Base-by-base conservation (phyloP, 1,140 invertebrate genomes). In the Macrotrachela quadricornifera region DNA sequence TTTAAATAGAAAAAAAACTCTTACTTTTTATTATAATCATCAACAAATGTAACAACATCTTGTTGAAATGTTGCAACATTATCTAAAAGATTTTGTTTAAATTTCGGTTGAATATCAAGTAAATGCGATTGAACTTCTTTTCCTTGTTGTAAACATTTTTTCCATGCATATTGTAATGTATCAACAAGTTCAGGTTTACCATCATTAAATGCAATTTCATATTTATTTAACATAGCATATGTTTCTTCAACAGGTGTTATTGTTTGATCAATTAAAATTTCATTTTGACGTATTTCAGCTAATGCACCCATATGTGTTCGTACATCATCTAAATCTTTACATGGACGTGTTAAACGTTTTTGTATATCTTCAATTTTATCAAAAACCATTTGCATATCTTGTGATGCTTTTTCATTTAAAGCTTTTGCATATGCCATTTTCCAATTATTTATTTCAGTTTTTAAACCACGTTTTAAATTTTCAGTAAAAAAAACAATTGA, bases 201-300 rank as follows among this genome's bases (percentile, higher is more conserved):
- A 62, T 81, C 78, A 62, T 83, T 84, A 1, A 91, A 80, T 12
- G 80, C 78, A 1, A 94, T 75, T 49, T 88, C 81, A 62, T 85
- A 88, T 36, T 82, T 78, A 8, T 80, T 81, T 0, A 94, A 77
- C 16, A 90, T 79, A 60, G 83, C 85, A 67, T 91, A 92, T 0
- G 85, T 84, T 72, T 94, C 88, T 70, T 95, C 88, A 46, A 94
- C 85, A 0, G 86, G 86, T 62, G 83, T 82, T 45, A 95, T 90
- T 57, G 79, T 81, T 39, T 90, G 73, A 63, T 94, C 88, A 77
- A 92, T 84, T 61, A 88, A 83, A 11, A 92, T 84, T 70, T 94
- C 86, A 64, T 85, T 82, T 62, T 92, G 85, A 8, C 87, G 72
- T 48, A 92, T 87, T 67, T 92, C 88, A 62, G 80, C 81, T 46